These are phyloP conservation scores for Atrina japonica DNA, from an alignment of 2,888 invertebrate genomes.

Conservation along the genomic window DNA sequence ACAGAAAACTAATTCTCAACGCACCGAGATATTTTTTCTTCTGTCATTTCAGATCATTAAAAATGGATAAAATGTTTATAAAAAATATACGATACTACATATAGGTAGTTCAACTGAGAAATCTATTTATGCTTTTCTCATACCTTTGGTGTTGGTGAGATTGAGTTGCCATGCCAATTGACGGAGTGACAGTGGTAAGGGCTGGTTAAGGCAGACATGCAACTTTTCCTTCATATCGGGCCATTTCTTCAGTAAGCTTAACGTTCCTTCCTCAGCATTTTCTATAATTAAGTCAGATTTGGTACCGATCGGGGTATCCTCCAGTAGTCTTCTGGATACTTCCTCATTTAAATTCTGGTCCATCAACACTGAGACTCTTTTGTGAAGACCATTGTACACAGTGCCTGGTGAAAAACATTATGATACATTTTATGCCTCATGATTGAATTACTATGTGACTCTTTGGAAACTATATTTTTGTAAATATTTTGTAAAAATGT, in stretches of 20 bases:
- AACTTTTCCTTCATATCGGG: conserved; percentile 79
- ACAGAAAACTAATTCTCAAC: too few relatives aligned
- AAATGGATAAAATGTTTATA: too few relatives aligned
- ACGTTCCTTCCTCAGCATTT: conserved; percentile 76
- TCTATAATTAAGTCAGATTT: conserved; percentile 78
- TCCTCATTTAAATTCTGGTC: conserved; percentile 79
- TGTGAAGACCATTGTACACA: conserved; percentile 69
- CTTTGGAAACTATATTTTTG: too few relatives aligned
- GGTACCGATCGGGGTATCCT: conserved; percentile 76
- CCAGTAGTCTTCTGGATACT: conserved; percentile 75
- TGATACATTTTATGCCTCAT: background rate
- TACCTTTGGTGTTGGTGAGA: conserved; percentile 75
- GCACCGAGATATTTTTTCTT: too few relatives aligned
- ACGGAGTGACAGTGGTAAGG: conserved; percentile 73
- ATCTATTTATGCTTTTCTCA: too few relatives aligned
- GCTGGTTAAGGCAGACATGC: conserved; percentile 77
- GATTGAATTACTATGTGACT: background rate
- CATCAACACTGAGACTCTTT: conserved; percentile 73
- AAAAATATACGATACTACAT: too few relatives aligned
- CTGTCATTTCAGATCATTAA: too few relatives aligned
- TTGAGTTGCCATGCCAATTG: conserved; percentile 77
- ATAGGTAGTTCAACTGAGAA: too few relatives aligned
- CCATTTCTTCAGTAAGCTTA: conserved; percentile 77
- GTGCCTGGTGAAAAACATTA: conserved; percentile 61
- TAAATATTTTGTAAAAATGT: too few relatives aligned